These are phyloP conservation scores for Enteromius radiatus DNA, from an alignment of 2,797 vertebrate genomes.

Conservation along the genomic window DNA sequence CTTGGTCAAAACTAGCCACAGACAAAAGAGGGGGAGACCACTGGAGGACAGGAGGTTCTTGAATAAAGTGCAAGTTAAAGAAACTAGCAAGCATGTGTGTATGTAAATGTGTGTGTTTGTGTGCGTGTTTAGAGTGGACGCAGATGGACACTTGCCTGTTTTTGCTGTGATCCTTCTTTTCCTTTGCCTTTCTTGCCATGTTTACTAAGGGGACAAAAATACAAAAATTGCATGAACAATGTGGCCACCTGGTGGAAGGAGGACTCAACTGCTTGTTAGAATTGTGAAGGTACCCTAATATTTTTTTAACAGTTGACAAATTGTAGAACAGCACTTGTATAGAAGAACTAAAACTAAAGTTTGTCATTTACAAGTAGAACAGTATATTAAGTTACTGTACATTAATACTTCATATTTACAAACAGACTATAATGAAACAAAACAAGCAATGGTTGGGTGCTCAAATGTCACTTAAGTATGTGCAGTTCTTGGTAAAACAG, in stretches of 20 bases:
- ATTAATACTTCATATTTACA: neutral
- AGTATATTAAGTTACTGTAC: neutral
- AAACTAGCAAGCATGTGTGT: slow-evolving; percentile 26
- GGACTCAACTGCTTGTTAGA: slow-evolving; percentile 66
- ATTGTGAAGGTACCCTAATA: neutral
- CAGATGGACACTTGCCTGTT: slow-evolving; percentile 80
- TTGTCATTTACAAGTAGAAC: neutral
- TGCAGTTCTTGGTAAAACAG: neutral
- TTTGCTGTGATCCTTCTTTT: slow-evolving; percentile 84
- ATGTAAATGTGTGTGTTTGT: slow-evolving; percentile 35
- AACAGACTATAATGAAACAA: neutral
- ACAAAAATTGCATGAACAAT: slow-evolving; percentile 76
- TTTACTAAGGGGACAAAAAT: slow-evolving; percentile 81
- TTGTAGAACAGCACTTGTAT: neutral
- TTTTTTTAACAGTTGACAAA: neutral
- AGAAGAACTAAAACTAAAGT: neutral
- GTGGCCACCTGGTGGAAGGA: slow-evolving; percentile 74
- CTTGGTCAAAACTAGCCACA: neutral
- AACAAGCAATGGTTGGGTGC: neutral
- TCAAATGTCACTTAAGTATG: neutral
- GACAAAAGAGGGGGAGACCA: slow-evolving; percentile 28
- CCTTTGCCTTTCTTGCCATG: slow-evolving; percentile 84
- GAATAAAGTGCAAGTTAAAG: slow-evolving; percentile 1
- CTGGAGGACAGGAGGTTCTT: slow-evolving; percentile 43
- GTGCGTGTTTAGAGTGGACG: slow-evolving; percentile 1